Percentiles rank a stretch among this genome's conserved stretches.
These are phyloP conservation scores for Thamnophis sirtalis DNA, from an alignment of 2,113 vertebrate genomes.

Conservation along the genomic window DNA sequence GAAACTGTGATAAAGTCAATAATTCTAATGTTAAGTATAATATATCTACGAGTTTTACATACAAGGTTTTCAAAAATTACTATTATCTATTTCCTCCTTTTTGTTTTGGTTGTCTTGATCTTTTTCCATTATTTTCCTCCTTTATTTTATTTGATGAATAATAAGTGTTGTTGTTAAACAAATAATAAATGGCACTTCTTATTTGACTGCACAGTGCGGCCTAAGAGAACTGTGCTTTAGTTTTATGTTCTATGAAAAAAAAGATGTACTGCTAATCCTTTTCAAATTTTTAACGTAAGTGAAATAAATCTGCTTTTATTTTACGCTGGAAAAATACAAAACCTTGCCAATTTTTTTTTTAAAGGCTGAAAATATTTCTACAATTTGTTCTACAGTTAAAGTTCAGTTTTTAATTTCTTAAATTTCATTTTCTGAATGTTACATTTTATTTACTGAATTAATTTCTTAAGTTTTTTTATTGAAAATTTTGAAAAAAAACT, in stretches of 20 bases:
- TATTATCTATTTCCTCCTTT: not conserved
- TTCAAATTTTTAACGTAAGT: not conserved
- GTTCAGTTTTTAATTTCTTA: not conserved
- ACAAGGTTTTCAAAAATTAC: not conserved
- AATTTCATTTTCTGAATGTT: slow-evolving; percentile 30
- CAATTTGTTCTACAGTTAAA: not conserved
- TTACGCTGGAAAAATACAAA: not conserved
- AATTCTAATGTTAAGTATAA: not conserved
- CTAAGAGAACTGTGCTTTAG: not conserved
- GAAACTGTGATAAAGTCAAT: not conserved
- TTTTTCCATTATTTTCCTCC: not conserved
- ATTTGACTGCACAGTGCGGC: not conserved
- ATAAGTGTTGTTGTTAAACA: not conserved
- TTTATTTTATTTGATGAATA: not conserved
- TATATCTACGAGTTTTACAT: not conserved
- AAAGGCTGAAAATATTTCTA: not conserved
- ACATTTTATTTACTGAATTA: slow-evolving; percentile 27
- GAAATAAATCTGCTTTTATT: not conserved
- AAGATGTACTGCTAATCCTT: not conserved
- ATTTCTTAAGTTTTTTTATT: not conserved
- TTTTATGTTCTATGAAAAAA: not conserved
- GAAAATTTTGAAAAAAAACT: too few species aligned
- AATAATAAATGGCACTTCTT: not conserved
- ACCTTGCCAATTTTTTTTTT: slow-evolving; percentile 22
- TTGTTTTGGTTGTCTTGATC: not conserved